These are phyloP conservation scores for Conistra vaccinii DNA, from an alignment of 2,888 invertebrate genomes.

Conservation along the genomic window DNA sequence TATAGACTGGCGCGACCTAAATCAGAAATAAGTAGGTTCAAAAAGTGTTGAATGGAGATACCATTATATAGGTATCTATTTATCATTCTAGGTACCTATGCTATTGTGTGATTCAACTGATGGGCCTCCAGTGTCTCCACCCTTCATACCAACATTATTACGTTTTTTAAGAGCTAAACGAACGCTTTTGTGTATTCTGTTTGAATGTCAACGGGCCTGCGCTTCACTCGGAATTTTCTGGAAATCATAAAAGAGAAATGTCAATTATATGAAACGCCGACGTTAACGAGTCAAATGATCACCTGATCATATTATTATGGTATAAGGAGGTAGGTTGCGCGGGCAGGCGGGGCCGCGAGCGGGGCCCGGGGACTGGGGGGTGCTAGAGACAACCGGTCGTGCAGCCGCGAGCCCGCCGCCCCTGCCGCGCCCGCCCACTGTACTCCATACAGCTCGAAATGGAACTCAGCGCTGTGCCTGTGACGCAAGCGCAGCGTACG, in stretches of 20 bases:
- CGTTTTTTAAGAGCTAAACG: neutral
- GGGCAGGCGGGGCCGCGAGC: slow-evolving; percentile 39
- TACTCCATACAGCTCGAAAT: slow-evolving; percentile 59
- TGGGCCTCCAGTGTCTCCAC: too few relatives aligned
- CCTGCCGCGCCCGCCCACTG: slow-evolving; percentile 59
- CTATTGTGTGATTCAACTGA: neutral
- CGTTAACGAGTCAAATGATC: slow-evolving; percentile 58
- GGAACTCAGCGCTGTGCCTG: slow-evolving; percentile 27
- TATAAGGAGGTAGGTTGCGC: slow-evolving; percentile 46
- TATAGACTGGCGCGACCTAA: too few relatives aligned
- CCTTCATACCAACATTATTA: neutral
- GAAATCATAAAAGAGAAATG: slow-evolving; percentile 9
- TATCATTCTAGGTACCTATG: neutral
- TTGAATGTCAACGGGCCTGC: too few relatives aligned
- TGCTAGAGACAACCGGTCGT: slow-evolving; percentile 72
- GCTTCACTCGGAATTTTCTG: neutral
- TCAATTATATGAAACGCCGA: slow-evolving; percentile 28
- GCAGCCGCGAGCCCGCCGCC: slow-evolving; percentile 30
- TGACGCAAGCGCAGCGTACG: slow-evolving; percentile 61
- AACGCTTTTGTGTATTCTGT: neutral
- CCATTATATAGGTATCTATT: too few relatives aligned
- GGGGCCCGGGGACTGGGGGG: slow-evolving; percentile 42
- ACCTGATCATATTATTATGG: slow-evolving; percentile 73
- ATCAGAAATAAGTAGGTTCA: too few relatives aligned
- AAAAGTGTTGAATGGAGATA: neutral